Base-by-base conservation (phyloP, 2,797 vertebrate species). In the Typhlichthys eigenmanni region DNA sequence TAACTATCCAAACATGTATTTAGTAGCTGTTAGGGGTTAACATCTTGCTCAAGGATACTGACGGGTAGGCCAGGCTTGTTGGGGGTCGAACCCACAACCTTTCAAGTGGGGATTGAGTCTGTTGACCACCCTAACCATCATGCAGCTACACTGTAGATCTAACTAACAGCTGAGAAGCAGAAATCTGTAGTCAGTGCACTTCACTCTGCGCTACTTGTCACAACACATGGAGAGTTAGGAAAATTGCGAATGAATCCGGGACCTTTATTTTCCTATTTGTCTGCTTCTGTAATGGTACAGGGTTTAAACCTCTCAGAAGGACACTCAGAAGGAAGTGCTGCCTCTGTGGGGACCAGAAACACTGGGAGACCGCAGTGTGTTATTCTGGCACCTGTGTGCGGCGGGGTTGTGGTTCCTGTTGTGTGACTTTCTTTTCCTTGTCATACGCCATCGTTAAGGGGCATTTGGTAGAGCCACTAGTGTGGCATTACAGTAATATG, bases 341-440 rank as follows among this genome's bases (percentile, higher is more conserved):
- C n/a, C 48, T 60, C 47, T 50, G 8, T 32, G n/a, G 58, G n/a
- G 58, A 16, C 24, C 66, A 73, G 64, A 78, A 71, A 78, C 80
- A 84, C 84, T 24, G 86, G 86, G 86, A 88, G 87, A 86, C 86
- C 82, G 81, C 88, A 86, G 24, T 4, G 59, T 58, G 43, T 79
- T 55, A 75, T 67, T 83, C 64, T 66, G 60, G 47, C 63, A 29
- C 43, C 14, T 64, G 66, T 19, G 2, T 74, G 53, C 66, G 62
- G 79, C 51, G 12, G 24, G 53, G 52, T 58, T 29, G 57, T 63
- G 60, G 53, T 55, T 71, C 76, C 47, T 67, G 59, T 12, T 65
- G 45, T 62, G 38, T 46, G 70, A n/a, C 49, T 9, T 55, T 59
- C 46, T 0, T 47, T 59, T 51, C 1, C 32, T 74, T 46, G 52